Percentiles rank a stretch among this genome's conserved stretches.
Conservation (phyloP, 2,888 invertebrate species). For the Lasioglossum vierecki region DNA sequence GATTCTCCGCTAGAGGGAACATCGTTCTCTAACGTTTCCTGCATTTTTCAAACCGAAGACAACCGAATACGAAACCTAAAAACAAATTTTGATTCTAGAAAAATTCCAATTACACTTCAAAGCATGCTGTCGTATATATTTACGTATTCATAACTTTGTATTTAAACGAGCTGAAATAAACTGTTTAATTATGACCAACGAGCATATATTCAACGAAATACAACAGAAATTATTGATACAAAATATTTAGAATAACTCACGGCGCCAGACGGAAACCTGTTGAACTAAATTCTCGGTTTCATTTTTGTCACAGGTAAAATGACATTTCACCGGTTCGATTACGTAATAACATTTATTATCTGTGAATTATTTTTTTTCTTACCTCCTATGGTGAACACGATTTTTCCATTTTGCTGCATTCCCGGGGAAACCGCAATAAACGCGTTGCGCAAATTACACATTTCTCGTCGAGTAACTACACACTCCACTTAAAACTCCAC, state of each 20-base stretch:
- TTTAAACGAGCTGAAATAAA: background rate
- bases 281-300: background rate
- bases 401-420: slow-evolving; percentile 10
- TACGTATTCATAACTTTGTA: background rate
- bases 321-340: background rate
- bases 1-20: slow-evolving; percentile 5
- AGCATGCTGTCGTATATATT: background rate
- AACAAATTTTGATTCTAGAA: background rate
- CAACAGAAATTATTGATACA: background rate
- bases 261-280: background rate
- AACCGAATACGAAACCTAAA: background rate
- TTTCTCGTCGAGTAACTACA: background rate
- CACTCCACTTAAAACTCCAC: slow-evolving; percentile 9
- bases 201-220: background rate
- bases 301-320: background rate
- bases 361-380: background rate
- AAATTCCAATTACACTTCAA: background rate
- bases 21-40: background rate
- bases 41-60: background rate
- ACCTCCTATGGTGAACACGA: background rate
- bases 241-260: background rate
- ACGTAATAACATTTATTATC: background rate
- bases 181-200: background rate
- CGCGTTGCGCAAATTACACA: slow-evolving; percentile 11
- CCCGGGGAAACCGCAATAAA: background rate